Base-by-base conservation (phyloP, 2,113 vertebrate genomes). In the Verasper variegatus region DNA sequence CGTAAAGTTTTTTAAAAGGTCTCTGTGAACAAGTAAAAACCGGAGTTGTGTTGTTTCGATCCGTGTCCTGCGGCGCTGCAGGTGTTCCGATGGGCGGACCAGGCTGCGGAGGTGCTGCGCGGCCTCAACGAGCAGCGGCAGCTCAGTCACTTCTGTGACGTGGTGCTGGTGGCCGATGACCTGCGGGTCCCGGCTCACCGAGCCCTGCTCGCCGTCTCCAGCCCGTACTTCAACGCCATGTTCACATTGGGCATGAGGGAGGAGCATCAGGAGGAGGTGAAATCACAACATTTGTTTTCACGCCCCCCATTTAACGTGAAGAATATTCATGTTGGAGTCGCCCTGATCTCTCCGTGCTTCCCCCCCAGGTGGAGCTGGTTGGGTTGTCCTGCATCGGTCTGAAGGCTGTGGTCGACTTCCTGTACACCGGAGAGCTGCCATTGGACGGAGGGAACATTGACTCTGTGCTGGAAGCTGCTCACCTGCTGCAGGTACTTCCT, bases 221-320 rank as follows among this genome's bases (percentile, higher is more conserved):
- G 98, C 0, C 96, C 97, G 42, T 99, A 98, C 86, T 99, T 99
- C 93, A 95, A 98, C 63, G 96, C 97, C 12, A 99, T 98, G 97
- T 98, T 99, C 92, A 98, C 97, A 9, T 86, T 98, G 55, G 97
- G 96, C 63, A 98, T 99, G 97, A 94, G 94, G 7, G 98, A 99
- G 92, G 95, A 96, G 56, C 95, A 93, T 26, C 96, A 99, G 86
- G 93, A 95, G 56, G 96, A 98, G 89, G 91, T 90, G 64, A 10
- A 0, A 1, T 13, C 12, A 31, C 31, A 31, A 1, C 27, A 31
- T 31, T 31, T 1, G 31, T 42, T 42, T 42, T 42, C 40, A 42
- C 11, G 2, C 40, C 40, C 40, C 12, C 40, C 12, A 3, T 42
- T 13, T 11, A 12, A 42, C 40, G 11, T 42, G 40, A 12, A 42